These are phyloP conservation scores for Lasioglossum albipes DNA, from an alignment of 1,140 invertebrate species.

Conservation along the genomic window DNA sequence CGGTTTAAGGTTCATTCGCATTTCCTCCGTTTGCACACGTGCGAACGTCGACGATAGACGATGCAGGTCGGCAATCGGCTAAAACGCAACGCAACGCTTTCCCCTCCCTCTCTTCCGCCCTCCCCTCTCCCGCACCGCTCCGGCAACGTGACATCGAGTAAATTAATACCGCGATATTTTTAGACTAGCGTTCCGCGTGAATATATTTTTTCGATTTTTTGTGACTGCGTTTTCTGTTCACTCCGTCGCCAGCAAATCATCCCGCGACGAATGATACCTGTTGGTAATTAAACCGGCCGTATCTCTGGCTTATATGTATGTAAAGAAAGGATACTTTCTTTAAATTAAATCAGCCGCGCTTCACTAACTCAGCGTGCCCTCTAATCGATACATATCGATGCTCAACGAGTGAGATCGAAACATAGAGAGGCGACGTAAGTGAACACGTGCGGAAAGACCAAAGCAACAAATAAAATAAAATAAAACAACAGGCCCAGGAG, in stretches of 20 bases:
- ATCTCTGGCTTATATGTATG: too few species aligned
- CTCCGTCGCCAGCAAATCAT: background rate
- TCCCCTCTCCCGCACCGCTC: background rate
- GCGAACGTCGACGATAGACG: slow-evolving; percentile 5
- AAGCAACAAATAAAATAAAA: too few species aligned
- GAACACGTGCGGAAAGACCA: too few species aligned
- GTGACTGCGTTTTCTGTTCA: background rate
- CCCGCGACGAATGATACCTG: background rate
- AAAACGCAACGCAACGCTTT: background rate
- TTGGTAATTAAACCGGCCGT: too few species aligned
- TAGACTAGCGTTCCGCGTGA: background rate
- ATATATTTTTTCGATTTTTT: background rate
- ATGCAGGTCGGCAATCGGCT: slow-evolving; percentile 6
- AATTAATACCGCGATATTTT: slow-evolving; percentile 4
- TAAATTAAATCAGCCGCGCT: too few species aligned
- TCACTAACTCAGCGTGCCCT: too few species aligned
- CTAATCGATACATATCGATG: too few species aligned
- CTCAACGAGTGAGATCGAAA: too few species aligned
- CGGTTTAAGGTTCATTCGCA: slow-evolving; percentile 30
- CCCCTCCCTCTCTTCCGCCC: background rate
- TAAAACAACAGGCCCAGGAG: too few species aligned
- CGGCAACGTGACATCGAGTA: slow-evolving; percentile 4
- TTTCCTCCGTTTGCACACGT: slow-evolving; percentile 20
- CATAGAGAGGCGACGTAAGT: too few species aligned
- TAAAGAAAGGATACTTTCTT: too few species aligned